These are phyloP conservation scores for Conopomorpha cramerella DNA, from an alignment of 1,140 invertebrate species.

Conservation along the genomic window DNA sequence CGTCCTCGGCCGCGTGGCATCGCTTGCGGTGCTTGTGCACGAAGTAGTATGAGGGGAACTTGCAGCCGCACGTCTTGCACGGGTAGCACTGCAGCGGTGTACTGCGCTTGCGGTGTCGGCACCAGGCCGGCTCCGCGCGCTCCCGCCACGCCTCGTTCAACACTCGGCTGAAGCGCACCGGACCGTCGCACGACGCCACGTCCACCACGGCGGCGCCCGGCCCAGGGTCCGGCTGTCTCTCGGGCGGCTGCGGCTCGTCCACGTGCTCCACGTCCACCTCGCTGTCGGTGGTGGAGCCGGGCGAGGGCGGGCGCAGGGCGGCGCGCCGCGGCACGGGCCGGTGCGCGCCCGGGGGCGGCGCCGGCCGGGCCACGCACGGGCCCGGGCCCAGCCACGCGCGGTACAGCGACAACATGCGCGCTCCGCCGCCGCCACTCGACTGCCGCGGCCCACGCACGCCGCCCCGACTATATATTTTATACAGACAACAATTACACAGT, in stretches of 20 bases:
- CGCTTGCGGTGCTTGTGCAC: slow-evolving; percentile 89
- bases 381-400: slow-evolving; percentile 65
- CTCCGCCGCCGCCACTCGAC: slow-evolving; percentile 16
- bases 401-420: slow-evolving; percentile 67
- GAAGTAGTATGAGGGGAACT: slow-evolving; percentile 92
- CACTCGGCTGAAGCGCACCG: slow-evolving; percentile 71
- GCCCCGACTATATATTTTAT: slow-evolving; percentile 18
- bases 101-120: slow-evolving; percentile 63
- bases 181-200: slow-evolving; percentile 85
- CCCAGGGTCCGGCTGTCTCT: slow-evolving; percentile 6
- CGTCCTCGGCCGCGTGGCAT: slow-evolving; percentile 73
- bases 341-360: slow-evolving; percentile 40
- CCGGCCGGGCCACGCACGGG: slow-evolving; percentile 42
- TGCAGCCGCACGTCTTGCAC: slow-evolving; percentile 88
- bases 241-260: slow-evolving; percentile 21
- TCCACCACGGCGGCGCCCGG: slow-evolving; percentile 65
- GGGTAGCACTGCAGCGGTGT: slow-evolving; percentile 90
- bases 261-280: slow-evolving; percentile 37
- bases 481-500: no score
- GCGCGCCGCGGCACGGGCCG: slow-evolving; percentile 33
- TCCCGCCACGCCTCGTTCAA: slow-evolving; percentile 37
- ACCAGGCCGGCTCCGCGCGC: slow-evolving; percentile 51
- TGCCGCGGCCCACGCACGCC: slow-evolving; percentile 11
- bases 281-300: slow-evolving; percentile 26
- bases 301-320: slow-evolving; percentile 33